These are phyloP conservation scores for Enteromius afrohamiltoni DNA, from an alignment of 2,797 vertebrate species.

Conservation along the genomic window DNA sequence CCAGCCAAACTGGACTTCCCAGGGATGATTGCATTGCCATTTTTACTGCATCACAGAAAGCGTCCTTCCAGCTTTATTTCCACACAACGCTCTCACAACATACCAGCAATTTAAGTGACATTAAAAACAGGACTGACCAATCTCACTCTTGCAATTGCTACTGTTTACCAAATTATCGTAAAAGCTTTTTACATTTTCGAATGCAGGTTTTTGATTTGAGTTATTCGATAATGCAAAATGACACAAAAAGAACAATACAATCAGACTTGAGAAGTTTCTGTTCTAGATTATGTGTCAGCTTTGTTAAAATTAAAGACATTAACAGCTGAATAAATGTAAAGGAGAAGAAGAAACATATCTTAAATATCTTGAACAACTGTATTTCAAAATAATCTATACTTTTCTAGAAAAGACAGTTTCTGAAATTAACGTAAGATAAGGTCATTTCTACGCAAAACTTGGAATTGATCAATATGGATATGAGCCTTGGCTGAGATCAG, in stretches of 20 bases:
- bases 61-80: slow-evolving; percentile 31
- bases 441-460: no score
- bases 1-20: slow-evolving; percentile 61
- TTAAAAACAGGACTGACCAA: not conserved
- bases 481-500: not conserved
- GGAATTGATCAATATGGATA: no score
- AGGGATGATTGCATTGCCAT: slow-evolving; percentile 58
- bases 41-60: slow-evolving; percentile 64
- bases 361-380: not conserved
- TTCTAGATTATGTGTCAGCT: not conserved
- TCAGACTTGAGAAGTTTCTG: not conserved
- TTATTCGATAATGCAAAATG: not conserved
- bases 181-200: not conserved
- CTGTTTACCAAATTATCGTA: not conserved
- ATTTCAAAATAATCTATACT: not conserved
- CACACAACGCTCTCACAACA: slow-evolving; percentile 28
- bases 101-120: not conserved
- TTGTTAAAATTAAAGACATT: not conserved
- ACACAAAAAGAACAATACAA: not conserved
- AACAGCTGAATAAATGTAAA: not conserved
- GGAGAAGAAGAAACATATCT: no score
- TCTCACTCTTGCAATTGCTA: not conserved
- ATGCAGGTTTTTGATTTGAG: not conserved
- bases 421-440: not conserved
- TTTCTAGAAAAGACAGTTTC: not conserved